A percentile compares a stretch with the other conserved stretches of the same genome.
Evolutionary conservation across 2,888 invertebrate species (phyloP).

Genomic region (Aleiodes alternator): DNA sequence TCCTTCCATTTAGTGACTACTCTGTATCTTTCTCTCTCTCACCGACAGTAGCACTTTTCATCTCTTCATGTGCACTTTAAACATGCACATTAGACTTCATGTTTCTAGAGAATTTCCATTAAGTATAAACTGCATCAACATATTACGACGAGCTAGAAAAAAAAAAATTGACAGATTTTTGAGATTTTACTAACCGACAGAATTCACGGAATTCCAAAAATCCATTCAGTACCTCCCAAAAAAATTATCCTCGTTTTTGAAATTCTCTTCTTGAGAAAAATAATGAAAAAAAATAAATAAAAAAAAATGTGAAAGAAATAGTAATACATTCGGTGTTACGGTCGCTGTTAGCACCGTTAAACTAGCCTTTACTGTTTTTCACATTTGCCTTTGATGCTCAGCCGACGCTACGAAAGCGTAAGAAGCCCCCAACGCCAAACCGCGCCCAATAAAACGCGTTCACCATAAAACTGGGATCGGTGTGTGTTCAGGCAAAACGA

Average conservation of each 20-base stretch:
- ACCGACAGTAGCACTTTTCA: constrained; percentile 44
- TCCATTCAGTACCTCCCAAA: too few species aligned
- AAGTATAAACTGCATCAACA: too few species aligned
- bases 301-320: constrained; percentile 50
- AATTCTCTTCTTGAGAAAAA: not conserved
- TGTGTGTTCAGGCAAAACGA: constrained; percentile 38
- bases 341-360: constrained; percentile 72
- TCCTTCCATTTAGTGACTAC: constrained; percentile 40
- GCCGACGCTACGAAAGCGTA: constrained; percentile 60
- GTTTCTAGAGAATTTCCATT: too few species aligned
- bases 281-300: constrained; percentile 23
- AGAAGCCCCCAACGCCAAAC: constrained; percentile 43
- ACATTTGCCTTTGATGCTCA: constrained; percentile 67
- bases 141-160: too few species aligned
- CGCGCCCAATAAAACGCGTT: constrained; percentile 68
- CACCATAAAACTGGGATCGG: constrained; percentile 58
- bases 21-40: constrained; percentile 48
- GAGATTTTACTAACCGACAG: too few species aligned
- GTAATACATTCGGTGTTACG: constrained; percentile 70
- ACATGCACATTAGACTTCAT: constrained; percentile 24
- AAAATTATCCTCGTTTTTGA: too few species aligned
- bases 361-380: constrained; percentile 71
- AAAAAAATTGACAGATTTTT: too few species aligned
- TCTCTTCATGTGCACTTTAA: constrained; percentile 40
- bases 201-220: too few species aligned